These are phyloP conservation scores for Grapholita molesta DNA, from an alignment of 1,140 invertebrate species.

Conservation along the genomic window DNA sequence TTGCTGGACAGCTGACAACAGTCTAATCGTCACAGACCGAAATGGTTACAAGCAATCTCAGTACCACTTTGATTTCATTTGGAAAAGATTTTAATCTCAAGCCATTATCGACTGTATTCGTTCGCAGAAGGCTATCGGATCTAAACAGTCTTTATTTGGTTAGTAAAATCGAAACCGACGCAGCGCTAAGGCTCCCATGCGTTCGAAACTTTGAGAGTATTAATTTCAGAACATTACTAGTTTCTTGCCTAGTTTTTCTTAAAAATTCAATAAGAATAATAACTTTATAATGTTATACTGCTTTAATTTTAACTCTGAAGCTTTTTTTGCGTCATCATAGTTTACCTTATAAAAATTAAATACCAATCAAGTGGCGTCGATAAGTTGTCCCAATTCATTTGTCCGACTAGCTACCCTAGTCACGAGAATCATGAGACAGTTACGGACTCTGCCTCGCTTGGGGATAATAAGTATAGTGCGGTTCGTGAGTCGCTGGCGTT, in stretches of 20 bases:
- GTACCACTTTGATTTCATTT: constrained; percentile 61
- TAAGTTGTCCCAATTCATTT: constrained; percentile 7
- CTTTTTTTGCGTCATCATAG: neutral
- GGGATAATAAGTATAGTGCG: constrained; percentile 34
- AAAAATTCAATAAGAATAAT: too few species aligned
- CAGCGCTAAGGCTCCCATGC: constrained; percentile 8
- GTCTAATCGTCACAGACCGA: constrained; percentile 39
- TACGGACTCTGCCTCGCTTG: constrained; percentile 26
- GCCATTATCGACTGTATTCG: constrained; percentile 56
- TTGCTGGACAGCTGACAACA: constrained; percentile 16
- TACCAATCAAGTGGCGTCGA: neutral
- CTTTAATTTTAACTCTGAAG: too few species aligned
- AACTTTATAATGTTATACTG: too few species aligned
- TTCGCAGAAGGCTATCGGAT: constrained; percentile 60
- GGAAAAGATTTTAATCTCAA: constrained; percentile 59
- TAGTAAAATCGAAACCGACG: constrained; percentile 51
- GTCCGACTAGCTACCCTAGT: constrained; percentile 17
- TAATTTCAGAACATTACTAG: neutral
- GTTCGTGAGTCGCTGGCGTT: constrained; percentile 28
- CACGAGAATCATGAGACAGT: constrained; percentile 24
- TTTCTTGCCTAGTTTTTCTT: too few species aligned
- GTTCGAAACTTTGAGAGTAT: neutral
- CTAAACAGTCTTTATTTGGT: constrained; percentile 48
- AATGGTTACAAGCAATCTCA: constrained; percentile 34
- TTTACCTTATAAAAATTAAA: constrained; percentile 3